Evolutionary conservation across 35 echinoderm and acorn worm species (phyloP).

Genomic region (Heliocidaris tuberculata): DNA sequence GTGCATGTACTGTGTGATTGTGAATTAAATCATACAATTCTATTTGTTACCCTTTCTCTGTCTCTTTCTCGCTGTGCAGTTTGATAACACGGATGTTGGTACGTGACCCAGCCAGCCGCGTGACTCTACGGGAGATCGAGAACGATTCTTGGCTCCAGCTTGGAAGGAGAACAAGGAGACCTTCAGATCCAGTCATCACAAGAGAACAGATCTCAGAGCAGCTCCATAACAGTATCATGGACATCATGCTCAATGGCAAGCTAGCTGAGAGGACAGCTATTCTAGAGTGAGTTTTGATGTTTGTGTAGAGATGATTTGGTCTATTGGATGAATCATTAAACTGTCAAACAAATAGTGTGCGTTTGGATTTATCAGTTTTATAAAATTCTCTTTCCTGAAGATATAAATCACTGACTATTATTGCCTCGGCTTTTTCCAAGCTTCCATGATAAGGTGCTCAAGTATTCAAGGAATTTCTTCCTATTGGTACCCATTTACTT

Average conservation of each 20-base stretch:
- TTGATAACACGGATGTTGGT: slow-evolving; percentile 86
- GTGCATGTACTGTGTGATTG: too few relatives aligned
- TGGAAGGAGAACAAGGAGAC: slow-evolving; percentile 24
- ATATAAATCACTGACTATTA: too few relatives aligned
- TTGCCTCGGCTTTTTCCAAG: too few relatives aligned
- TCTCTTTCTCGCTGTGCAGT: slow-evolving; percentile 47
- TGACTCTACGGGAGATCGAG: slow-evolving; percentile 73
- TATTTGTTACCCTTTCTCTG: background rate
- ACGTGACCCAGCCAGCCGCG: slow-evolving; percentile 72
- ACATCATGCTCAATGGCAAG: slow-evolving; percentile 85
- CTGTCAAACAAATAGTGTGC: background rate
- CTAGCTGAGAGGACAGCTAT: slow-evolving; percentile 79
- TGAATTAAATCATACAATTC: too few relatives aligned
- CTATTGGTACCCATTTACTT: too few relatives aligned
- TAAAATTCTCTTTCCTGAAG: too few relatives aligned
- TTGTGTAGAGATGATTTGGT: too few relatives aligned
- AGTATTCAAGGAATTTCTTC: too few relatives aligned
- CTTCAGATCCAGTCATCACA: slow-evolving; percentile 77
- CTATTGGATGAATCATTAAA: background rate
- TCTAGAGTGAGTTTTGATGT: slow-evolving; percentile 61
- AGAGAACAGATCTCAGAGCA: slow-evolving; percentile 74
- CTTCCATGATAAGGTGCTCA: too few relatives aligned
- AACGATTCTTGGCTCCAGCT: slow-evolving; percentile 79
- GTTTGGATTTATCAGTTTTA: too few relatives aligned
- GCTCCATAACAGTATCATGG: slow-evolving; percentile 75